phyloP scores from a whole-genome alignment of 1,140 invertebrate species.

The Pteromalus puparum region DNA sequence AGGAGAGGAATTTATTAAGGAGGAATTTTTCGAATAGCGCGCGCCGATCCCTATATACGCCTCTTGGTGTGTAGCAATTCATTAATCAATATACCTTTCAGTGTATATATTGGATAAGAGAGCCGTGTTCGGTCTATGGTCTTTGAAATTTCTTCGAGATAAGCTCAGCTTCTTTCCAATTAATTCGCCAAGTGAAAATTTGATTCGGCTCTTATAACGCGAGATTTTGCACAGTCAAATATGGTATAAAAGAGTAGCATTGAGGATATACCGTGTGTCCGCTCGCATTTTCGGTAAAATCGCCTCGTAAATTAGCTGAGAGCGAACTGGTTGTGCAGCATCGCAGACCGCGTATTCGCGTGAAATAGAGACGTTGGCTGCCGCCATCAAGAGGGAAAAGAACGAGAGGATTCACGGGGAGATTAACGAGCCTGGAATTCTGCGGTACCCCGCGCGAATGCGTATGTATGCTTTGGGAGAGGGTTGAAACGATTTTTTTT shows the following conservation, averaged over 20 bases:
- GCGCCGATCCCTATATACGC: too few relatives aligned
- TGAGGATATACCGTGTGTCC: not conserved
- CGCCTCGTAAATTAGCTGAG: constrained; percentile 48
- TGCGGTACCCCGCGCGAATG: not conserved
- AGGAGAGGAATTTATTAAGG: constrained; percentile 50
- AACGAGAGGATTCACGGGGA: constrained; percentile 26
- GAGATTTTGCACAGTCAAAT: too few relatives aligned
- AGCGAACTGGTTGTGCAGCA: constrained; percentile 18
- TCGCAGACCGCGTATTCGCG: not conserved
- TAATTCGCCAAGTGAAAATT: not conserved
- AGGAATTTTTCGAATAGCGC: constrained; percentile 40
- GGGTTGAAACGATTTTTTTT: constrained; percentile 28
- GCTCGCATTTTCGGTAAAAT: constrained; percentile 47
- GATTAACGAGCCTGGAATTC: constrained; percentile 52
- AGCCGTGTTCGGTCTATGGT: constrained; percentile 4
- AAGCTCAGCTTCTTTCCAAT: not conserved
- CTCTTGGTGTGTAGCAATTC: too few relatives aligned
- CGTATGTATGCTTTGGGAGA: constrained; percentile 13
- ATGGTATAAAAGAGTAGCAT: not conserved
- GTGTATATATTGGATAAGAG: constrained; percentile 31
- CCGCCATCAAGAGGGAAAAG: constrained; percentile 20
- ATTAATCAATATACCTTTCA: constrained; percentile 43
- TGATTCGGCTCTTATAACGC: too few relatives aligned
- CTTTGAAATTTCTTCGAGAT: constrained; percentile 25
- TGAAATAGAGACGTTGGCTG: constrained; percentile 54